Base-by-base conservation (phyloP, 2,113 vertebrate genomes). In the Arenaria interpres region DNA sequence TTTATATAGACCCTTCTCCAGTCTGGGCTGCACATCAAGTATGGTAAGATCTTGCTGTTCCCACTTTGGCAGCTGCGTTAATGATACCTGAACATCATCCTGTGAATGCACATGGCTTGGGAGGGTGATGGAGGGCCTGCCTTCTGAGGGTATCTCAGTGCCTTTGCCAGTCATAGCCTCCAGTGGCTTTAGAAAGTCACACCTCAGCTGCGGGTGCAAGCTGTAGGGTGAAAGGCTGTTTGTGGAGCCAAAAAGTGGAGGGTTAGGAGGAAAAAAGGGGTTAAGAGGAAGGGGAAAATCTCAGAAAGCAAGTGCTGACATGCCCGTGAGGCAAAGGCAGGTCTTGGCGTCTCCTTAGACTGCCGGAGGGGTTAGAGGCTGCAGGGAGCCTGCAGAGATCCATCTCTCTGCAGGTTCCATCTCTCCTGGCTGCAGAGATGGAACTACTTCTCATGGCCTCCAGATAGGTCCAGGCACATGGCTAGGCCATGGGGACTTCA, bases 361-460 rank as follows among this genome's bases (percentile, higher is more conserved):
- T 5, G 30, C 23, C 3, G 2, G 50, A 79, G 67, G 19, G 12
- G 43, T 30, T 37, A 51, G 51, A 73, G n/a, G 37, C 21, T 0
- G 3, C 12, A 71, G 28, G 43, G 30, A 90, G 20, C 24, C 37
- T n/a, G n/a, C n/a, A n/a, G n/a, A n/a, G n/a, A n/a, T n/a, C n/a
- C n/a, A n/a, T n/a, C n/a, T n/a, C n/a, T n/a, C n/a, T n/a, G n/a
- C n/a, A n/a, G n/a, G n/a, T n/a, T n/a, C n/a, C n/a, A n/a, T n/a
- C n/a, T n/a, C n/a, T n/a, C 23, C 1, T 1, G 35, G 53, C 39
- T 62, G 45, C 0, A 0, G 22, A 85, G 74, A 43, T 11, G 57
- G 21, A 84, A 60, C 12, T 2, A 1, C 45, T 76, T 66, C 28
- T 67, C 2, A 2, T 22, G 56, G 37, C 23, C 12, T 67, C 51